These are phyloP conservation scores for Lota lota DNA, from an alignment of 2,113 vertebrate genomes.

Conservation along the genomic window DNA sequence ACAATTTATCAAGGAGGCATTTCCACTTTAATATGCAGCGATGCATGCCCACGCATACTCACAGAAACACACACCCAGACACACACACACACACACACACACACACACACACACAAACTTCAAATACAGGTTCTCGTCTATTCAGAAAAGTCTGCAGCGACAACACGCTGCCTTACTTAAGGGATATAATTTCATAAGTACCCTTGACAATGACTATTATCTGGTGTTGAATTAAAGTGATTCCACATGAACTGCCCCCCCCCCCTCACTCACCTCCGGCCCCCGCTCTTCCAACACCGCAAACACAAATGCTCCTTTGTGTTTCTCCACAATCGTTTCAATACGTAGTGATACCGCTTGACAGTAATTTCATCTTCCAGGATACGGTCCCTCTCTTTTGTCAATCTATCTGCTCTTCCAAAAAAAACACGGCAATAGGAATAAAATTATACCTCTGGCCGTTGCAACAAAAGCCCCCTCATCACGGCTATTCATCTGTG, in stretches of 20 bases:
- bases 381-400: constrained; percentile 36
- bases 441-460: constrained; percentile 54
- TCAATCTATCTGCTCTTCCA: constrained; percentile 27
- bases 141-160: background rate
- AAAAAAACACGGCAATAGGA: constrained; percentile 36
- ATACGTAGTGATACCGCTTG: constrained; percentile 13
- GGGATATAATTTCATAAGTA: constrained; percentile 26
- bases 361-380: constrained; percentile 35
- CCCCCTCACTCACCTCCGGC: background rate
- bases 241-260: background rate
- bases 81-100: background rate
- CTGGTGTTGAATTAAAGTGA: constrained; percentile 42
- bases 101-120: background rate
- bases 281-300: constrained; percentile 13
- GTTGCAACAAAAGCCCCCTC: constrained; percentile 45
- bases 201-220: constrained; percentile 44
- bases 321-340: constrained; percentile 28
- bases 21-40: background rate
- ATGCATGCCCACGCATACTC: background rate
- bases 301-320: too few relatives aligned
- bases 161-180: constrained; percentile 31
- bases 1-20: background rate
- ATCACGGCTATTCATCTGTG: constrained; percentile 36
- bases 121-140: too few relatives aligned
- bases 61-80: too few relatives aligned